These are phyloP conservation scores for Nomada ferruginata DNA, from an alignment of 2,888 invertebrate species.

Conservation along the genomic window DNA sequence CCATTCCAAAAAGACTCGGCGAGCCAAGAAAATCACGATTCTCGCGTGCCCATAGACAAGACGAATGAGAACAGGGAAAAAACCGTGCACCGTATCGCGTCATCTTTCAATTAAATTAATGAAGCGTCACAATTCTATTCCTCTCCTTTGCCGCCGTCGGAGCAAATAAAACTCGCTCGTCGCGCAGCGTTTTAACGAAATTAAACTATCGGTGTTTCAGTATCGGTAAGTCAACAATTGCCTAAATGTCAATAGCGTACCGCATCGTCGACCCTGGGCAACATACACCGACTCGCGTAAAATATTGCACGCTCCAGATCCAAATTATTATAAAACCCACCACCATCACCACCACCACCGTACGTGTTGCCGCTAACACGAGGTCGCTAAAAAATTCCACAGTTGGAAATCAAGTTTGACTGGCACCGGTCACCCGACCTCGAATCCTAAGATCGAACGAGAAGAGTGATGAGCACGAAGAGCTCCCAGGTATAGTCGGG, in stretches of 20 bases:
- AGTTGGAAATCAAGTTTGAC: conserved; percentile 27
- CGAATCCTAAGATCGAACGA: neutral
- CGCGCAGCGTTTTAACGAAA: conserved; percentile 36
- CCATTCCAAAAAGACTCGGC: neutral
- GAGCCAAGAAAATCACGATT: conserved; percentile 21
- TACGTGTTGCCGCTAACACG: too few relatives aligned
- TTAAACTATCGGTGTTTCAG: conserved; percentile 37
- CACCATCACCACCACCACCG: neutral
- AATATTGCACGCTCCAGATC: neutral
- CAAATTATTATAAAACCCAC: neutral
- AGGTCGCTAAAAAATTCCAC: conserved; percentile 9
- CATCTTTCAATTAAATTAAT: conserved; percentile 53
- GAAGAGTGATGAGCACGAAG: conserved; percentile 36
- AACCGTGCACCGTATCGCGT: neutral
- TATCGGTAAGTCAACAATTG: conserved; percentile 7
- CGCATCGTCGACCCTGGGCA: neutral
- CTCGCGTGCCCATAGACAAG: neutral
- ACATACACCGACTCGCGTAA: neutral
- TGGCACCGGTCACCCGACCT: conserved; percentile 11
- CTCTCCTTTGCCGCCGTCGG: neutral
- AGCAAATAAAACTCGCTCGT: conserved; percentile 3
- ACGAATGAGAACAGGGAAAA: conserved; percentile 21
- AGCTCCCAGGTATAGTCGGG: conserved; percentile 49
- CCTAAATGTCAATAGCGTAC: neutral
- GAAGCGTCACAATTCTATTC: conserved; percentile 49